Base-by-base conservation (phyloP, 2,113 vertebrate species). In the Callionymus lyra region DNA sequence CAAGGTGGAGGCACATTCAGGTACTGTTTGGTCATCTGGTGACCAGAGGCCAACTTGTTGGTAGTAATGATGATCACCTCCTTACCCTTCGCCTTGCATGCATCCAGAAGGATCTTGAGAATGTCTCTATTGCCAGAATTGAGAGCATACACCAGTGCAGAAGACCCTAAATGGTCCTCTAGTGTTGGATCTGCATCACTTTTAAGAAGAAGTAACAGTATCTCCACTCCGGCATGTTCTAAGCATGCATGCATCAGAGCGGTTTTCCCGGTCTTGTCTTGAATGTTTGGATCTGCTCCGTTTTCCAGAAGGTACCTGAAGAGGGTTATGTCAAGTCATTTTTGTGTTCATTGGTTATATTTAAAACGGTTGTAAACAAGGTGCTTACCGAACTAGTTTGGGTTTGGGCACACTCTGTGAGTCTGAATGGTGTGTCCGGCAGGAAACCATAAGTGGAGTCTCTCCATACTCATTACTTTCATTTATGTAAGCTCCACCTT, bases 1-100 rank as follows among this genome's bases (percentile, higher is more conserved):
- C 80, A 60, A 6, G 77, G 72, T 12, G 89, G 92, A 35, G 88
- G 87, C 33, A 89, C 56, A 1, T 91, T 94, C 14, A 93, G 71
- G 63, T 90, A 92, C 72, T 94, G 92, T 36, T 84, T 89, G 0
- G 87, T 90, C 14, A 78, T 88, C 46, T 89, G 87, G 52, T 77
- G 82, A n/a, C 89, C 91, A 0, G 85, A 86, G 0, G 75, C 69
- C 0, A 88, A 87, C 55, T 81, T 93, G 34, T 87, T 85, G 0
- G 76, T 90, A 0, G 87, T 91, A 63, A 97, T 93, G 53, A 97
- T 94, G 53, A 97, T 96, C 8, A 96, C 92, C 38, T 97, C 92
- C 45, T 94, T 94, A 1, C 91, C 92, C 14, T 63, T 90, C 0
- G 81, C 89, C 63, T 83, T 90, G 71, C 89, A 97, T 39, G 89